Base-by-base conservation (phyloP, 2,888 invertebrate species). In the Drosophila putrida region DNA sequence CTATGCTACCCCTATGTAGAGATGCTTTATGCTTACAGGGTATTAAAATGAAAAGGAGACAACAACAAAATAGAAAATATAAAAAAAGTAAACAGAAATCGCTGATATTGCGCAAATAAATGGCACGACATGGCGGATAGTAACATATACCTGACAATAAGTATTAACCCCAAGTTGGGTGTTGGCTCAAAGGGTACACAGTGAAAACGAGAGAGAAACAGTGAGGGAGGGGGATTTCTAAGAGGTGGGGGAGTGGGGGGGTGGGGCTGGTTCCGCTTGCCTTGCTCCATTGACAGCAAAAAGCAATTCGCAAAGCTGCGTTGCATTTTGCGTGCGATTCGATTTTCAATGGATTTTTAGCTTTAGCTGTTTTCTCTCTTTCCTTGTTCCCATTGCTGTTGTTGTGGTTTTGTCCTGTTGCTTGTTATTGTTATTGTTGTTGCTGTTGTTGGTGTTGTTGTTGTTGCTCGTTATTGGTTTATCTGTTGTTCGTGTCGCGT, bases 81-180 rank as follows among this genome's bases (percentile, higher is more conserved):
- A 20, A 41, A 25, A 38, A 55, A n/a, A 33, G 25, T 38, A 54
- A 60, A 60, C 47, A 58, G 13, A 69, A 78, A 67, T 70, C 75
- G 82, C 72, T 76, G 78, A 82, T 82, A 67, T 54, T 64, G 79
- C 71, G 63, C 73, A 79, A 78, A 80, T 76, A 79, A 80, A 80
- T 79, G 53, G 75, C 64, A 54, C 63, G 61, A 64, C 71, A 72
- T 66, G 75, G 49, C 62, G 66, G 44, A 70, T 65, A 49, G 53
- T 54, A 62, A 65, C 60, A 68, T 78, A 72, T 71, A 79, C 82
- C 80, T 82, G 82, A 82, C 82, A 82, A 79, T 73, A 73, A 79
- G 79, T 66, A 73, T 80, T 75, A 82, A 66, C 79, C 72, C 64
- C 78, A 62, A 55, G 70, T 50, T 49, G 59, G 6, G 53, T 15